Evolutionary conservation across 2,888 invertebrate species (phyloP).

Genomic region (Scaeva pyrastri): DNA sequence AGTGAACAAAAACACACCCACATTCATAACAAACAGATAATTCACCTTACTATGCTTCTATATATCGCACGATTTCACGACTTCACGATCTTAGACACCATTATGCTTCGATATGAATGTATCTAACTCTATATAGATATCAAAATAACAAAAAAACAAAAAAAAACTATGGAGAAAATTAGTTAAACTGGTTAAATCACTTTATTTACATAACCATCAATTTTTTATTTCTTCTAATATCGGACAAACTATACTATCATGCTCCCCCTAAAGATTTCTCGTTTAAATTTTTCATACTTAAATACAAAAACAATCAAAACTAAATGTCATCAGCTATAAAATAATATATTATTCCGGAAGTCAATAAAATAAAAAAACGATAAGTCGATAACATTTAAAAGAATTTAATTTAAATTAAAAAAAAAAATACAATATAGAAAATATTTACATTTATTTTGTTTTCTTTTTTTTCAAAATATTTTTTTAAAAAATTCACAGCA

Average conservation of each 20-base stretch:
- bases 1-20: too few relatives aligned
- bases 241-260: background rate
- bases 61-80: too few relatives aligned
- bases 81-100: conserved; percentile 15
- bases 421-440: background rate
- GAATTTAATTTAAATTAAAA: too few relatives aligned
- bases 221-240: too few relatives aligned
- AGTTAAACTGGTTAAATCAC: conserved; percentile 52
- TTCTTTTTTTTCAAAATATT: background rate
- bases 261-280: background rate
- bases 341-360: background rate
- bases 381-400: background rate
- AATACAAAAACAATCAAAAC: background rate
- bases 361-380: background rate
- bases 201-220: conserved; percentile 3
- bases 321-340: background rate
- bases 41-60: too few relatives aligned
- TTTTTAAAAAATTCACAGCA: conserved; percentile 13
- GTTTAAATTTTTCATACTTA: background rate
- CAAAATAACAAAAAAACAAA: conserved; percentile 17
- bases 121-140: background rate
- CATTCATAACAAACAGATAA: too few relatives aligned
- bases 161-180: conserved; percentile 31
- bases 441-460: conserved; percentile 1
- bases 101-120: too few relatives aligned